These are phyloP conservation scores for Tetragonula clypearis DNA, from an alignment of 1,140 invertebrate species.

Conservation along the genomic window DNA sequence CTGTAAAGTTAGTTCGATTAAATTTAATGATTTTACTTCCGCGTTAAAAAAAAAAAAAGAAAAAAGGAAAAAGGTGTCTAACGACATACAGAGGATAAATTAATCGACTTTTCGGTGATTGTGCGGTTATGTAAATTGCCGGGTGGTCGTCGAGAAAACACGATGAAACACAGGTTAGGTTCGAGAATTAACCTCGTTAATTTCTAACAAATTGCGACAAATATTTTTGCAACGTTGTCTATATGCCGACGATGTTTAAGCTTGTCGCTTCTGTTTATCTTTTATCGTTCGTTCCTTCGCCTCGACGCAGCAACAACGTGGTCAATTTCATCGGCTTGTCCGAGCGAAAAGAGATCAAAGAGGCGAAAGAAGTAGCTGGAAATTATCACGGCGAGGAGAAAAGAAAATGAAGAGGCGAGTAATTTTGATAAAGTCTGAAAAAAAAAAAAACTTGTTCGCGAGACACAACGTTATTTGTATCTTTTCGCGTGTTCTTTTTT, in stretches of 20 bases:
- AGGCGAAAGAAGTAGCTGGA: too few species aligned
- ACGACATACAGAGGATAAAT: not conserved
- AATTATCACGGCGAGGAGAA: not conserved
- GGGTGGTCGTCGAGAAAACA: conserved; percentile 47
- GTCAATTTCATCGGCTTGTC: not conserved
- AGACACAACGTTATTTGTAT: not conserved
- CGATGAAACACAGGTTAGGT: not conserved
- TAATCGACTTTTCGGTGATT: not conserved
- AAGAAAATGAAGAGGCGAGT: not conserved
- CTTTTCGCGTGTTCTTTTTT: not conserved
- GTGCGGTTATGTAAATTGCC: conserved; percentile 71
- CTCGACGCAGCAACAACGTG: too few species aligned
- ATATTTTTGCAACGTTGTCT: too few species aligned
- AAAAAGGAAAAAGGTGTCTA: not conserved
- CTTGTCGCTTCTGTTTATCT: not conserved
- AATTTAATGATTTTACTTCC: conserved; percentile 7
- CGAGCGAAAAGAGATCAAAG: not conserved
- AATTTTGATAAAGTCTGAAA: not conserved
- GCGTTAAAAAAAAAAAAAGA: not conserved
- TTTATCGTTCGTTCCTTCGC: not conserved
- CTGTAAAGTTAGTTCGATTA: not conserved
- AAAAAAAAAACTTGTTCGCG: too few species aligned
- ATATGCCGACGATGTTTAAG: not conserved
- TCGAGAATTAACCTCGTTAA: too few species aligned
- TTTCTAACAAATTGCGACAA: not conserved